Percentiles rank a stretch among this genome's conserved stretches.
Evolutionary conservation across 1,140 invertebrate genomes (phyloP).

Genomic region (Physella acuta): DNA sequence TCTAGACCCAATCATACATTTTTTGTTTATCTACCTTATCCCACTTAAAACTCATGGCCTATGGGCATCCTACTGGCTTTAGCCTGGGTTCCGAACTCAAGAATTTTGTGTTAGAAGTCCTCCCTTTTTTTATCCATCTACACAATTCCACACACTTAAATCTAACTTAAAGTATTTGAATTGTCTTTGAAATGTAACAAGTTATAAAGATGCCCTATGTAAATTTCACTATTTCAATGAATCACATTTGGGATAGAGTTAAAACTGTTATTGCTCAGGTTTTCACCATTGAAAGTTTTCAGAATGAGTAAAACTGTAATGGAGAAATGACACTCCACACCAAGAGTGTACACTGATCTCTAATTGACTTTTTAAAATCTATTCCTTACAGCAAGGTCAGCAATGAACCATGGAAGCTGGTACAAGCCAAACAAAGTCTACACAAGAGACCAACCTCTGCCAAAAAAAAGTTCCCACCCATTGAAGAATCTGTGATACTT

Average conservation of each 20-base stretch:
- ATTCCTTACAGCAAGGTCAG: conserved; percentile 44
- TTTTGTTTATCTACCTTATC: no score
- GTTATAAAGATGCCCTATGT: no score
- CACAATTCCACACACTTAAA: no score
- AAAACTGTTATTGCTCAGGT: background rate
- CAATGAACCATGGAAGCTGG: conserved; percentile 53
- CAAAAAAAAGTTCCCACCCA: conserved; percentile 45
- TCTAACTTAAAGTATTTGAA: no score
- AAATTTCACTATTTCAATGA: background rate
- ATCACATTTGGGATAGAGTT: background rate
- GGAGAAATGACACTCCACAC: background rate
- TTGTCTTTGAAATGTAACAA: no score
- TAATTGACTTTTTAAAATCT: background rate
- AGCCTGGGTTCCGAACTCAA: no score
- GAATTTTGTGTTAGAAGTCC: no score
- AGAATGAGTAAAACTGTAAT: background rate
- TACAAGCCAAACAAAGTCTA: conserved; percentile 31
- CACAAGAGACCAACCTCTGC: conserved; percentile 45
- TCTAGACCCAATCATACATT: no score
- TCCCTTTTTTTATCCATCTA: no score
- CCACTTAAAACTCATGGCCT: no score
- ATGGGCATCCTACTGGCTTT: no score
- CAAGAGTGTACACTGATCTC: background rate
- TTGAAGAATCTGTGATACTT: conserved; percentile 42
- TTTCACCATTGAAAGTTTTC: background rate